These are phyloP conservation scores for Microtus pennsylvanicus DNA, from an alignment of 2,113 vertebrate genomes.

Conservation along the genomic window DNA sequence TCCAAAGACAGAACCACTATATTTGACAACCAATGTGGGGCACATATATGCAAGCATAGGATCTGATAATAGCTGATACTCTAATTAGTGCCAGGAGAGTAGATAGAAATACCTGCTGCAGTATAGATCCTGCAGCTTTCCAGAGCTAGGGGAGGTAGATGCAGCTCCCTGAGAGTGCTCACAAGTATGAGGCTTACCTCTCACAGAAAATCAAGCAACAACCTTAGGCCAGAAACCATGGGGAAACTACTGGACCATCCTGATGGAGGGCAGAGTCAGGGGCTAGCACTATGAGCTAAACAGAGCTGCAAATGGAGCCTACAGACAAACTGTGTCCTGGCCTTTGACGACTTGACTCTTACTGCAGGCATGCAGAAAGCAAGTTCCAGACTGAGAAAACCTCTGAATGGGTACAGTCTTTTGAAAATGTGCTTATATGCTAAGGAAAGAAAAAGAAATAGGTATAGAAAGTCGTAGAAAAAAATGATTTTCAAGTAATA, in stretches of 20 bases:
- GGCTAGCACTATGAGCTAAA: too few relatives aligned
- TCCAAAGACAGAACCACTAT: not conserved
- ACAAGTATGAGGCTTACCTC: not conserved
- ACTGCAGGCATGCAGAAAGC: not conserved
- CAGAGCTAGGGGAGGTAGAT: not conserved
- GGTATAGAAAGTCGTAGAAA: not conserved
- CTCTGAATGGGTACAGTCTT: not conserved
- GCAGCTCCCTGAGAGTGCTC: not conserved
- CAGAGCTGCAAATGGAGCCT: too few relatives aligned
- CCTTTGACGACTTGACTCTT: not conserved
- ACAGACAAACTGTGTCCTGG: too few relatives aligned
- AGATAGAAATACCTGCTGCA: not conserved
- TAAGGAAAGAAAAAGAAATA: not conserved
- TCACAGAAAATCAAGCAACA: not conserved
- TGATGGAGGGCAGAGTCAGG: too few relatives aligned
- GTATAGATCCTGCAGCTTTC: not conserved
- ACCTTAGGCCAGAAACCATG: not conserved
- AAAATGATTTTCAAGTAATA: not conserved
- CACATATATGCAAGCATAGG: not conserved
- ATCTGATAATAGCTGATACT: not conserved
- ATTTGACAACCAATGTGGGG: not conserved
- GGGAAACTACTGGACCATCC: not conserved
- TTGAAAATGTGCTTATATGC: not conserved
- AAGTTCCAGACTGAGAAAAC: not conserved
- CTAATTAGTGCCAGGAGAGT: not conserved